A percentile compares a stretch with the other conserved stretches of the same genome.
phyloP scores from a whole-genome alignment of 1,140 invertebrate genomes.

The Drosophila hydei region DNA sequence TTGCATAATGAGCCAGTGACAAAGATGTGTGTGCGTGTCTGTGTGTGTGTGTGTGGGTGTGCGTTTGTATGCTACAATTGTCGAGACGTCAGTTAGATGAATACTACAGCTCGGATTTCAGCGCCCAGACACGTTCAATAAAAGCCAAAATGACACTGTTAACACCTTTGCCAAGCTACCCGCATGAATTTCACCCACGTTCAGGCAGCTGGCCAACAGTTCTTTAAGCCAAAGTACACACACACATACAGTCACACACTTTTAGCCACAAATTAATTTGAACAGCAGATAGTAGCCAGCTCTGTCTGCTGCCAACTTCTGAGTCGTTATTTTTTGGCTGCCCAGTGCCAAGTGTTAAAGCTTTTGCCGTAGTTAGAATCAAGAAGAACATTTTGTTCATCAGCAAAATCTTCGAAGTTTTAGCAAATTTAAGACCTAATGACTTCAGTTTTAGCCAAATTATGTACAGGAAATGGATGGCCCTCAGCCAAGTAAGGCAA shows the following conservation, averaged over 20 bases:
- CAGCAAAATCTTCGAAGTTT: too few relatives aligned
- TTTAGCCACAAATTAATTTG: constrained; percentile 35
- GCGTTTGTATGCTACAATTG: constrained; percentile 22
- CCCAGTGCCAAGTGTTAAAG: constrained; percentile 54
- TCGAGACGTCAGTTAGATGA: constrained; percentile 19
- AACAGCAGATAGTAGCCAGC: constrained; percentile 51
- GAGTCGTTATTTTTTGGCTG: constrained; percentile 39
- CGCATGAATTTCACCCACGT: constrained; percentile 10
- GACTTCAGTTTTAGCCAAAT: too few relatives aligned
- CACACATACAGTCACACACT: constrained; percentile 10
- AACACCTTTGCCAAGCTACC: constrained; percentile 45
- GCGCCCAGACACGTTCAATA: constrained; percentile 44
- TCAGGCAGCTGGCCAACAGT: constrained; percentile 1
- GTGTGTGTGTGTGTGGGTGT: constrained; percentile 18
- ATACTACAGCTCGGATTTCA: constrained; percentile 56
- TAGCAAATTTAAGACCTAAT: too few relatives aligned
- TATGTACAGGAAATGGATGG: too few relatives aligned
- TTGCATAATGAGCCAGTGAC: constrained; percentile 80
- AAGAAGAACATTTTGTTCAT: too few relatives aligned
- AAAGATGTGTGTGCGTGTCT: constrained; percentile 54
- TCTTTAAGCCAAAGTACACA: constrained; percentile 6
- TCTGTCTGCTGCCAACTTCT: constrained; percentile 25
- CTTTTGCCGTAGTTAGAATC: constrained; percentile 52
- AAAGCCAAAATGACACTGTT: constrained; percentile 50
- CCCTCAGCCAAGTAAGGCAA: too few relatives aligned